phyloP scores from a whole-genome alignment of 2,113 vertebrate genomes.

The Gracilinanus agilis region DNA sequence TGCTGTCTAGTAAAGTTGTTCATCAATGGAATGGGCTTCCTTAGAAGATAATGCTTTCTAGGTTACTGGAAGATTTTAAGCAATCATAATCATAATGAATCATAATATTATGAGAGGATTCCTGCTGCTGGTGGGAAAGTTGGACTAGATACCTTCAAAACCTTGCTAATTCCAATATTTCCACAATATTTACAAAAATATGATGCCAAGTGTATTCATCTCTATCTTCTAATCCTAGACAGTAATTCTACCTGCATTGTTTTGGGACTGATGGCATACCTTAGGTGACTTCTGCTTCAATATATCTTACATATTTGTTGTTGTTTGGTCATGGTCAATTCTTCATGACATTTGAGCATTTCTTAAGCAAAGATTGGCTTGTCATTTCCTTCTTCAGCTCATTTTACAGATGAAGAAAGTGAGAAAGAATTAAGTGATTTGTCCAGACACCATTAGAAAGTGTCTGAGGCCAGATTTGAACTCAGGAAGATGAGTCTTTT shows the following conservation, averaged over 20 bases:
- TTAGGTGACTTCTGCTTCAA: not conserved
- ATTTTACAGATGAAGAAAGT: too few species aligned
- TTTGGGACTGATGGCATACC: conserved; percentile 21
- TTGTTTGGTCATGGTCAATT: too few species aligned
- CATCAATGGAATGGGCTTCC: not conserved
- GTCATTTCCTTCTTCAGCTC: too few species aligned
- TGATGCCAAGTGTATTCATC: not conserved
- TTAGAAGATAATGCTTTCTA: conserved; percentile 14
- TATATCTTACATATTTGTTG: not conserved
- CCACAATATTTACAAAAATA: conserved; percentile 38
- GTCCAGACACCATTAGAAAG: too few species aligned
- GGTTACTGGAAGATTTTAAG: conserved; percentile 38
- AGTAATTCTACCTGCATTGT: conserved; percentile 18
- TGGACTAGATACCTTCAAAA: conserved; percentile 24
- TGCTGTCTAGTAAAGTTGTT: conserved; percentile 26
- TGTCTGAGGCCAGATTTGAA: too few species aligned
- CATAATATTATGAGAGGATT: not conserved
- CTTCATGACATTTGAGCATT: too few species aligned
- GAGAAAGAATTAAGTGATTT: too few species aligned
- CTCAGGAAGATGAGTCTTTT: too few species aligned
- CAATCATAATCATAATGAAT: not conserved
- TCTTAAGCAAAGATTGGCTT: too few species aligned
- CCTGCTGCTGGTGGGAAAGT: not conserved
- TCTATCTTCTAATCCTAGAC: not conserved
- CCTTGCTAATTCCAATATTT: conserved; percentile 33